Evolutionary conservation across 2,113 vertebrate genomes (phyloP), one percentile per base, ranked within the genome.

Genomic region (Mastomys natalensis): DNA sequence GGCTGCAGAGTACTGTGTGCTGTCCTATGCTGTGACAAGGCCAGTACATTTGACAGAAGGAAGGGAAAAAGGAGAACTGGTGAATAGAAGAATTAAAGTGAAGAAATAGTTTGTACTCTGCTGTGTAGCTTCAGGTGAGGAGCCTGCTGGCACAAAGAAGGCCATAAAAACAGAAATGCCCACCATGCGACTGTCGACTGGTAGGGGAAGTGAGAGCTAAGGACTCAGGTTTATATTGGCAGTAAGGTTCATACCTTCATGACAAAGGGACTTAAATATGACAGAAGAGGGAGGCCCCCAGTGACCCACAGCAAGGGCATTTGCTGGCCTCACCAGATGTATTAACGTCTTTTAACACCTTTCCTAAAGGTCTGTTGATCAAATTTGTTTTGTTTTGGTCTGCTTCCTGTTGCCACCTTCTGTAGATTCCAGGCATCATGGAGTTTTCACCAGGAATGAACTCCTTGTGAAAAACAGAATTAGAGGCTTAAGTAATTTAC

Each of bases 341-440:
- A 31, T 88, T 84, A 37, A 64, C 45, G 93, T 74, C 95, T 74
- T 94, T 7, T 74, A 62, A 80, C 7, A n/a, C 21, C 80, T 80
- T 93, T 66, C 13, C 45, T 19, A 86, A 91, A 74, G 26, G 3
- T n/a, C 19, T 86, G 0, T 81, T 86, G 31, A 60, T 87, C 74
- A 40, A 7, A 40, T 66, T 70, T 70, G 29, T 22, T 91, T 89
- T 95, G 37, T 91, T 94, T 96, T 70, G 70, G 45, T 93, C 91
- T 16, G 40, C 7, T 90, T 94, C 31, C 37, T 86, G 0, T 66
- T 88, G 19, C 43, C 19, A 60, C 43, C 16, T 86, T 82, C 13
- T 95, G 8, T 81, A 21, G 62, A 94, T 88, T 89, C 45, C 92
- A 48, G 10, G 81, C 58, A 37, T 85, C 40, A 29, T 77, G 26